Percentiles rank a stretch among this genome's conserved stretches.
phyloP scores from a whole-genome alignment of 2,888 invertebrate species.

The Piscicola geometra region DNA sequence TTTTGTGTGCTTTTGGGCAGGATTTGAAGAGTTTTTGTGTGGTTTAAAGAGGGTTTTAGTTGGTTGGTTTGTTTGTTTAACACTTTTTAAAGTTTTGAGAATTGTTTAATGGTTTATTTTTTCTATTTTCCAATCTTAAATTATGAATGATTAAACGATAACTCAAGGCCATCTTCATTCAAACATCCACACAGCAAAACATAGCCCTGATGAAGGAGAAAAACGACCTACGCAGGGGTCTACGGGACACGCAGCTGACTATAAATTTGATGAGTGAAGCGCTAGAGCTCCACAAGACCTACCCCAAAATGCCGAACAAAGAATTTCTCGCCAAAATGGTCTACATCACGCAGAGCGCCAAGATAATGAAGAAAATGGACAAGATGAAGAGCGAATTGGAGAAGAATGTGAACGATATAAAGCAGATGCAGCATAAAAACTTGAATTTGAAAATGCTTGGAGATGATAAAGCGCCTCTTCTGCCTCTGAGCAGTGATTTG shows the following conservation, averaged over 20 bases:
- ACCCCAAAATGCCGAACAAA: constrained; percentile 28
- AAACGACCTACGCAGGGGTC: constrained; percentile 17
- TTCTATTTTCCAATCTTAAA: too few species aligned
- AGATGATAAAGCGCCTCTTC: not conserved
- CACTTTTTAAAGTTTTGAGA: constrained; percentile 4
- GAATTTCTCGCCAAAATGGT: constrained; percentile 30
- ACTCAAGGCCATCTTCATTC: not conserved
- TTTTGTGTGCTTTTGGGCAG: too few species aligned
- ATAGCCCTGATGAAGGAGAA: constrained; percentile 31
- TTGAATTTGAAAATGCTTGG: not conserved
- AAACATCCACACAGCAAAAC: constrained; percentile 16
- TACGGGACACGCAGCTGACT: constrained; percentile 21
- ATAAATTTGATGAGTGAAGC: constrained; percentile 30
- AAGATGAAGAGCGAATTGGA: constrained; percentile 27
- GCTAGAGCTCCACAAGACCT: constrained; percentile 15
- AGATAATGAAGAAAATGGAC: constrained; percentile 25
- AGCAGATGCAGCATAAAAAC: constrained; percentile 21
- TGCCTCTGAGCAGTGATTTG: not conserved
- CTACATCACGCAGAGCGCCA: constrained; percentile 20
- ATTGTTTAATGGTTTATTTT: not conserved
- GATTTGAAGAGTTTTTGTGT: too few species aligned
- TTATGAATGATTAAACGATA: too few species aligned
- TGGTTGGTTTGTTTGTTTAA: too few species aligned
- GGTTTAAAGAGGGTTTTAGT: too few species aligned
- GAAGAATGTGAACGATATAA: constrained; percentile 10